Percentiles rank a stretch among this genome's conserved stretches.
phyloP scores from a whole-genome alignment of 2,113 vertebrate genomes.

The Nymphicus hollandicus region DNA sequence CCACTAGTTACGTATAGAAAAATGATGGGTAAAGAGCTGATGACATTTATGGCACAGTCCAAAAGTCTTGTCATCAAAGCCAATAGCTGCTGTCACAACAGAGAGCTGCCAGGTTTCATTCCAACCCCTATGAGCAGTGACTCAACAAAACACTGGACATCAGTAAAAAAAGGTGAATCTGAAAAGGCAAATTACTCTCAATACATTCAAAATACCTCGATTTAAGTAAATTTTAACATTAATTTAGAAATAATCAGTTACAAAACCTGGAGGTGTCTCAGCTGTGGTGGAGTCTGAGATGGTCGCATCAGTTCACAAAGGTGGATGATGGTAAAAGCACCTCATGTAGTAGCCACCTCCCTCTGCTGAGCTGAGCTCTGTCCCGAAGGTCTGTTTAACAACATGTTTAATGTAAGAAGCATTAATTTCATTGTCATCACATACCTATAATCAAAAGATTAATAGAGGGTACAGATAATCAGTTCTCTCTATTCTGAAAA shows the following conservation, averaged over 20 bases:
- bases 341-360: fast-evolving
- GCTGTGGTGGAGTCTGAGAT: background rate
- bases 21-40: background rate
- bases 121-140: background rate
- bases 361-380: background rate
- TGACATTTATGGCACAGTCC: background rate
- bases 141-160: background rate
- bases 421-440: background rate
- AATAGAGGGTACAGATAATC: background rate
- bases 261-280: background rate
- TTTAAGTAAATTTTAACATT: background rate
- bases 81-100: background rate
- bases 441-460: background rate
- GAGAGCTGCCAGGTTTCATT: background rate
- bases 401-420: background rate
- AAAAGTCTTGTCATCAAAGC: background rate
- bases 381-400: background rate
- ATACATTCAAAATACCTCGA: background rate
- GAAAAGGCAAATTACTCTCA: background rate
- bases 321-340: background rate
- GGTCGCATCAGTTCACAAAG: fast-evolving
- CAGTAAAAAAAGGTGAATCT: fast-evolving
- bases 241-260: background rate
- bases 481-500: background rate
- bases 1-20: background rate